phyloP scores from a whole-genome alignment of 2,888 invertebrate genomes.

The Raillietiella orientalis region DNA sequence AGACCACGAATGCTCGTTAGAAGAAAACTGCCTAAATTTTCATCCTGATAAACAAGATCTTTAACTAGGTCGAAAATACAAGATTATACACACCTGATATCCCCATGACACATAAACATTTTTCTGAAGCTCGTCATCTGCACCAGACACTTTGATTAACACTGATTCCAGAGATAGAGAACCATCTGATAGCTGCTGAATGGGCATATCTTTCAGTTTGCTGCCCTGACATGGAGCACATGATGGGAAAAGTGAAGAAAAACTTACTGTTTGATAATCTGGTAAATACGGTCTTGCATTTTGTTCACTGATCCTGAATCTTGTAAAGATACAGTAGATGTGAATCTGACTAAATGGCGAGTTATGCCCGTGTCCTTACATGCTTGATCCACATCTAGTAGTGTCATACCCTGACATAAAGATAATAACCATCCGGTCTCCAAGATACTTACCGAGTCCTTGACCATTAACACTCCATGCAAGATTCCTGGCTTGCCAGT shows the following conservation, averaged over 20 bases:
- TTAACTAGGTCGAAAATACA: conserved; percentile 3
- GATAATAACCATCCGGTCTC: conserved; percentile 4
- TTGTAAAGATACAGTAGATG: conserved; percentile 51
- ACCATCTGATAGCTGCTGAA: conserved; percentile 36
- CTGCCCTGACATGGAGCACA: conserved; percentile 9
- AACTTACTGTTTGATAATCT: conserved; percentile 2
- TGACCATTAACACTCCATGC: conserved; percentile 65
- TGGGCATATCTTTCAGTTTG: conserved; percentile 42
- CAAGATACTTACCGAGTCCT: conserved; percentile 24
- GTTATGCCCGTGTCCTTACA: conserved; percentile 48
- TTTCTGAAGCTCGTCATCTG: conserved; percentile 40
- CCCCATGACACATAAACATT: conserved; percentile 78
- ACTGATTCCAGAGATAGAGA: conserved; percentile 63
- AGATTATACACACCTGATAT: conserved; percentile 21
- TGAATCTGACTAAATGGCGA: conserved; percentile 36
- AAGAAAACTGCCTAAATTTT: conserved; percentile 68
- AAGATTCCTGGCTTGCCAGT: conserved; percentile 29
- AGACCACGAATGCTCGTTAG: too few species aligned
- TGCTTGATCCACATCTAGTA: conserved; percentile 64
- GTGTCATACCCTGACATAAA: conserved; percentile 26
- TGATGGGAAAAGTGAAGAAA: conserved; percentile 2
- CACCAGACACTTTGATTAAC: conserved; percentile 62
- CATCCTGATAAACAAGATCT: conserved; percentile 24
- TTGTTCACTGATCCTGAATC: conserved; percentile 40
- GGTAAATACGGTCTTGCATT: conserved; percentile 43